Base-by-base conservation (phyloP, 2,113 vertebrate genomes). In the Myrmophylax atrothorax region DNA sequence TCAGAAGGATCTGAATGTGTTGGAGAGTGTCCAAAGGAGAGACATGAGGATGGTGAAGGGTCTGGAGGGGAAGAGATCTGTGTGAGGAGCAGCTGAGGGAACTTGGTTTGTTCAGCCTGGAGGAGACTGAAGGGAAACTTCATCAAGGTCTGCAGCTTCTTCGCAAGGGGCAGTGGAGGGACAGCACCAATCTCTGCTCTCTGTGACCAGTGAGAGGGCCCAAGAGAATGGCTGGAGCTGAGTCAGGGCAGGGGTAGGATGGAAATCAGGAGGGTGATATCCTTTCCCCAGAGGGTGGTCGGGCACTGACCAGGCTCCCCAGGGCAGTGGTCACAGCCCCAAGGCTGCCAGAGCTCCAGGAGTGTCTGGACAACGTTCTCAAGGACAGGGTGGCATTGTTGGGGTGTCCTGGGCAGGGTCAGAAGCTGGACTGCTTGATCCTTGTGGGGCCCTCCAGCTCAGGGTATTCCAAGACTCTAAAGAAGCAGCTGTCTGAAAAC, bases 301-400 rank as follows among this genome's bases (percentile, higher is more conserved):
- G 33, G 75, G 37, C 76, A 58, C 58, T 58, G 67, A 3, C 1
- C 42, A 66, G 86, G 31, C 14, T 25, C 31, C 42, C 58, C 17
- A 22, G 58, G 35, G 67, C 37, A 56, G 63, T 49, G 86, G 76
- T 10, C 67, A 31, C 6, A 0, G 60, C 60, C 22, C 60, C 2
- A 2, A 74, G 52, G 69, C 69, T 82, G 38, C 10, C 60, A 89
- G 46, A 75, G 46, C 46, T 67, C 37, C 13, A 59, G 53, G 38
- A 60, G 7, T 0, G 0, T 12, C 37, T 60, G 87, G 38, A 12
- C 18, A 50, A 0, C 0, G 0, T 8, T 52, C 0, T 3, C 8
- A 38, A 53, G 23, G 5, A 0, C 60, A 75, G 17, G 19, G 53
- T 46, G 46, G 46, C 62, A 2, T 20, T 68, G n/a, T 14, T 89